These are phyloP conservation scores for Marmota flaviventris DNA, from an alignment of 2,113 vertebrate species.

Conservation along the genomic window DNA sequence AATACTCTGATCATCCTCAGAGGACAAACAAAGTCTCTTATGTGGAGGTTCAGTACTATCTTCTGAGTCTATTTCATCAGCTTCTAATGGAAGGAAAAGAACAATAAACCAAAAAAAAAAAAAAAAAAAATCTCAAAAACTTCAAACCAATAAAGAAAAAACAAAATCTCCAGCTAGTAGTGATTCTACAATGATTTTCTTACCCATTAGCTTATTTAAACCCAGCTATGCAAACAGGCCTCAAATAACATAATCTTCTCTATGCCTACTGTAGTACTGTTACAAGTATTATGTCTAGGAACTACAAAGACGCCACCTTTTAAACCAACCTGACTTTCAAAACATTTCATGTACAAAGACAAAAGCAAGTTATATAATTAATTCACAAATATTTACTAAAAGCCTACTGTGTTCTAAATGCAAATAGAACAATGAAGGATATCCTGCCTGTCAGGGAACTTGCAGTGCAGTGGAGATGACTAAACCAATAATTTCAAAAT, in stretches of 20 bases:
- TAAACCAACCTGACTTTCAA: conserved; percentile 18
- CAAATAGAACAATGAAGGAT: neutral
- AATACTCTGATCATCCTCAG: conserved; percentile 93
- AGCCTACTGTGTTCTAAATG: neutral
- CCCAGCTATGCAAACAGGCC: neutral
- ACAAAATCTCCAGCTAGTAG: conserved; percentile 27
- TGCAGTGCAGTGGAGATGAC: neutral
- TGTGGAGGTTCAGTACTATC: conserved; percentile 92
- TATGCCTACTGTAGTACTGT: neutral
- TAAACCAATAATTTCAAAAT: neutral
- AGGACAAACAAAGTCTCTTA: conserved; percentile 94
- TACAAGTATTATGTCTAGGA: neutral
- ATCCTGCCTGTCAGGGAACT: neutral
- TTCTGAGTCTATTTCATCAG: conserved; percentile 92
- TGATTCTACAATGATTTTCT: conserved; percentile 29
- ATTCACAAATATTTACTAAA: conserved; percentile 47
- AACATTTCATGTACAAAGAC: conserved; percentile 29
- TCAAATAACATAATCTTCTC: neutral
- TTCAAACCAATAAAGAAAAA: conserved; percentile 48
- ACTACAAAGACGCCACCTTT: neutral
- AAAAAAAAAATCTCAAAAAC: neutral
- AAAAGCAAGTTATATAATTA: neutral
- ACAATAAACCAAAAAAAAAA: conserved; percentile 41
- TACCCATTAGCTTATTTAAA: neutral
- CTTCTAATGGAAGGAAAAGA: conserved; percentile 83